phyloP scores from a whole-genome alignment of 2,113 vertebrate species.

The Acrocephalus arundinaceus region DNA sequence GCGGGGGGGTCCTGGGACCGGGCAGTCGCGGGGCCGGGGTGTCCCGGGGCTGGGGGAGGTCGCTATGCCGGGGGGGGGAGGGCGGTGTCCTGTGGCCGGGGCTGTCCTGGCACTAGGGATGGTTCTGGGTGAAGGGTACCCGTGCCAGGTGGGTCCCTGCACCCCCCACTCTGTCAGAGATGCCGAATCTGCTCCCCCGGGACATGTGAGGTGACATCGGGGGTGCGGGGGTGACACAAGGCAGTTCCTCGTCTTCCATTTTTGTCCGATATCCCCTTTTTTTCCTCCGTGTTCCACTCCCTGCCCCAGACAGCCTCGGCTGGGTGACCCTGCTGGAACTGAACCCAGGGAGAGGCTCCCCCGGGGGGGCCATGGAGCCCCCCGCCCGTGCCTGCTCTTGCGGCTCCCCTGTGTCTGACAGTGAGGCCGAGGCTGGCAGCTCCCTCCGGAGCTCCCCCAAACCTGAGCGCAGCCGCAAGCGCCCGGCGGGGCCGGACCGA shows the following conservation, averaged over 20 bases:
- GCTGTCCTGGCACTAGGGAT: too few relatives aligned
- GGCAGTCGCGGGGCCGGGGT: background rate
- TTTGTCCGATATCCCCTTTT: background rate
- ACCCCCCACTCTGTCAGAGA: background rate
- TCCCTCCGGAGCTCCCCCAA: background rate
- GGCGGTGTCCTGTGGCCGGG: background rate
- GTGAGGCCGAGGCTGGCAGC: background rate
- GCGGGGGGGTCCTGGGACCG: background rate
- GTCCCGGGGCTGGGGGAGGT: background rate
- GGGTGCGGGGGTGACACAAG: background rate
- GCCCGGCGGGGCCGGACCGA: background rate
- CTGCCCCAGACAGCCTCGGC: background rate
- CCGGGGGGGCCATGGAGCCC: conserved; percentile 26
- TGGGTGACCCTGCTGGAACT: background rate
- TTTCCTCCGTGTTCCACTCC: background rate
- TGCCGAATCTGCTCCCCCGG: background rate
- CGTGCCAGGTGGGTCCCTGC: background rate
- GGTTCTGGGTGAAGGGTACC: background rate
- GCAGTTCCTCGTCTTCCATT: background rate
- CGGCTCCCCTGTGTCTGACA: conserved; percentile 74
- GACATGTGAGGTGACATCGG: background rate
- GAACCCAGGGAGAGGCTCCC: background rate
- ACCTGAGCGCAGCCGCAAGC: background rate
- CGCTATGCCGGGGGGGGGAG: background rate
- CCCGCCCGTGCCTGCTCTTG: conserved; percentile 76